Base-by-base conservation (phyloP, 1,140 invertebrate species). In the Drosophila grimshawi region DNA sequence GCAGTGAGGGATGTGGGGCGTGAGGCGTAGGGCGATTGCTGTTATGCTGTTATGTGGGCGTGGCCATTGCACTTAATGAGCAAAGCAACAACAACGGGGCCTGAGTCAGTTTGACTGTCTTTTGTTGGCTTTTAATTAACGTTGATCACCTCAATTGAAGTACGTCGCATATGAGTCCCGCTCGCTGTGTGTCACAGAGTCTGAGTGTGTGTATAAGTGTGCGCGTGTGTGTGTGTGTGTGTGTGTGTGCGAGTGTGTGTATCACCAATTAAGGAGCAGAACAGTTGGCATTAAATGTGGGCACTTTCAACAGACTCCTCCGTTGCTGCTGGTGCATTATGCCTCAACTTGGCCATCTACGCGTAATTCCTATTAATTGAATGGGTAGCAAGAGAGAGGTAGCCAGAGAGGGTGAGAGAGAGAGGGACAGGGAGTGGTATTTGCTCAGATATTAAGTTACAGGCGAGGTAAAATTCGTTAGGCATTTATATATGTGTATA, bases 121-220 rank as follows among this genome's bases (percentile, higher is more conserved):
- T 76, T 71, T 76, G 72, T 76, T 86, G 80, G 80, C 80, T 78
- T 83, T 90, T 81, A 90, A 89, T 89, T 89, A 89, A 90, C 81
- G 86, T 74, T 90, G 85, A 90, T 90, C 86, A 89, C 85, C 85
- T 89, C 83, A 89, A 89, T 89, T 89, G 85, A 90, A 74, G 85
- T 73, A 86, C 81, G 75, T 86, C 78, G 74, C 75, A 53, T 71
- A 73, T 73, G 48, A 68, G 75, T 74, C 70, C 64, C 57, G 73
- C 62, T 19, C 8, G 19, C 19, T 19, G 19, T 19, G 19, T 19
- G 19, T 19, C 1, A 19, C 19, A 19, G 19, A 1, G 19, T 19
- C 19, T 19, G 37, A 39, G 6, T 39, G 37, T 39, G 19, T 19
- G 19, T 41, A 56, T 33, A 55, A 19, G 0, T 19, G 19, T 19